phyloP scores from a whole-genome alignment of 2,888 invertebrate species.

The Rutpela maculata region DNA sequence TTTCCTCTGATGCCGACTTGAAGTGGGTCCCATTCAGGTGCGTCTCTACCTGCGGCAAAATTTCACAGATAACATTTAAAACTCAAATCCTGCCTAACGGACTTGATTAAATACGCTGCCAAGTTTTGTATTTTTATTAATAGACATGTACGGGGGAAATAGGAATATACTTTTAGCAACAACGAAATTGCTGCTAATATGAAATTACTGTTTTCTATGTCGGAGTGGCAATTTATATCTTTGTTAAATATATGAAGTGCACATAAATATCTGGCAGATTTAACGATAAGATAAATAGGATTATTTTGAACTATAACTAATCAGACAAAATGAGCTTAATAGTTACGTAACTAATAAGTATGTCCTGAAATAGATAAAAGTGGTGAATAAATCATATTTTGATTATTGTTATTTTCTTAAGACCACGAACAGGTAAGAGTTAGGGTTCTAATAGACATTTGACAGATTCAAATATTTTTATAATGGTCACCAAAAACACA shows the following conservation, averaged over 20 bases:
- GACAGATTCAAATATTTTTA: no score
- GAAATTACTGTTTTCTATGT: not conserved
- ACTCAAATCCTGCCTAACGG: not conserved
- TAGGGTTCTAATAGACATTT: no score
- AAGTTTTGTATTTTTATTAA: conserved; percentile 19
- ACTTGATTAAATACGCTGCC: not conserved
- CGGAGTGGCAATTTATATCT: conserved; percentile 4
- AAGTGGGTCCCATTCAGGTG: not conserved
- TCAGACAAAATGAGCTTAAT: not conserved
- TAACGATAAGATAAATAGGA: conserved; percentile 11
- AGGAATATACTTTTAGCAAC: not conserved
- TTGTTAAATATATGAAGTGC: not conserved
- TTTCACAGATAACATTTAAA: not conserved
- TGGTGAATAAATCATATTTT: no score
- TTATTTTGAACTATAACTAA: not conserved
- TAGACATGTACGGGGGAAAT: conserved; percentile 19
- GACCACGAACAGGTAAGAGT: no score
- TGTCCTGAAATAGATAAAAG: not conserved
- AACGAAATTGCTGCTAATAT: not conserved
- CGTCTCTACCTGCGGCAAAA: conserved; percentile 28
- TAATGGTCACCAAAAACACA: no score
- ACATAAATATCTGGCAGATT: conserved; percentile 19
- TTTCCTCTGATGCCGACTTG: not conserved
- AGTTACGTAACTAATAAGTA: not conserved
- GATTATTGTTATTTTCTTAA: no score